These are phyloP conservation scores for Ophion slaviceki DNA, from an alignment of 2,888 invertebrate genomes.

Conservation along the genomic window DNA sequence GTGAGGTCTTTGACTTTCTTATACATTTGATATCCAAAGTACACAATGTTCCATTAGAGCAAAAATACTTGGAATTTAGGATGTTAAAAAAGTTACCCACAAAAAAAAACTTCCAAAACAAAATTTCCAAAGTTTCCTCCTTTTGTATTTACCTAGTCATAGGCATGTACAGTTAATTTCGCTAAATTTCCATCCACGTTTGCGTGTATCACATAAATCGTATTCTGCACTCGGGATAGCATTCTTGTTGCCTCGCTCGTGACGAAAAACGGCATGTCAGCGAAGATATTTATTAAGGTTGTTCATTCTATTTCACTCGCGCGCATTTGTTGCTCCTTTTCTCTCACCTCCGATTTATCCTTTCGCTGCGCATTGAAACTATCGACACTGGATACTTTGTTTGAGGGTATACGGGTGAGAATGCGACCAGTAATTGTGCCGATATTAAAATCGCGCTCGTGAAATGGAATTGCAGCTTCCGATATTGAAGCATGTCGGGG, in stretches of 20 bases:
- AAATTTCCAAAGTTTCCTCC: too few species aligned
- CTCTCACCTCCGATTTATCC: neutral
- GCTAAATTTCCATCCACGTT: neutral
- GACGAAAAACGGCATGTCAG: neutral
- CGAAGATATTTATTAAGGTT: neutral
- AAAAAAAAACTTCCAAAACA: too few species aligned
- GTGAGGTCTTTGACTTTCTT: too few species aligned
- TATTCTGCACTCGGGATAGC: neutral
- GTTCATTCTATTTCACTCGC: neutral
- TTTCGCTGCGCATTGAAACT: conserved; percentile 21
- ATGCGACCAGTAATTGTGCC: conserved; percentile 26
- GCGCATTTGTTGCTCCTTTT: neutral
- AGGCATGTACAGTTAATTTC: neutral
- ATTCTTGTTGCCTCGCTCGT: neutral
- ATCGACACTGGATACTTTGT: conserved; percentile 25
- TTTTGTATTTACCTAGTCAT: too few species aligned
- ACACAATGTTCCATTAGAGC: too few species aligned
- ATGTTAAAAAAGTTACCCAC: too few species aligned
- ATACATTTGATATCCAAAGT: too few species aligned
- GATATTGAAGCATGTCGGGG: conserved; percentile 59
- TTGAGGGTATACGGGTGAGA: neutral
- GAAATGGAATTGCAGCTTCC: conserved; percentile 56
- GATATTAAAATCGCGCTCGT: conserved; percentile 64
- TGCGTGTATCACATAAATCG: neutral
- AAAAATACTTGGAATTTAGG: too few species aligned